Percentiles rank a stretch among this genome's conserved stretches.
Evolutionary conservation across 2,113 vertebrate species (phyloP).

Genomic region (Cichladusa arquata): DNA sequence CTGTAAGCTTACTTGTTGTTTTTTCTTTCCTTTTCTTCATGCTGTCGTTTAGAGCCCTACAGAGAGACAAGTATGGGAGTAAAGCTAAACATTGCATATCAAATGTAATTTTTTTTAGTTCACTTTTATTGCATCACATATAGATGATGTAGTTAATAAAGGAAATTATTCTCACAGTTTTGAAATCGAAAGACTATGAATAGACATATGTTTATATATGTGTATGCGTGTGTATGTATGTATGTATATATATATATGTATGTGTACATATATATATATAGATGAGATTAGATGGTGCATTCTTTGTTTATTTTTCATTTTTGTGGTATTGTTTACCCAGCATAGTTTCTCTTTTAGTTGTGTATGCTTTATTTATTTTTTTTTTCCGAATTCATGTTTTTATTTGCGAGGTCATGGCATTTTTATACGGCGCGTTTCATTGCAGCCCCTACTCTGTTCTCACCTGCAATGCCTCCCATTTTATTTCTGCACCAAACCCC

Average conservation of each 20-base stretch:
- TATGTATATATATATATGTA: conserved; percentile 46
- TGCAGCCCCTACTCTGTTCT: conserved; percentile 32
- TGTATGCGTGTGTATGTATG: conserved; percentile 8
- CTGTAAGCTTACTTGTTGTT: conserved; percentile 96
- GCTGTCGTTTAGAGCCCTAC: conserved; percentile 99
- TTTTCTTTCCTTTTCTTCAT: conserved; percentile 96
- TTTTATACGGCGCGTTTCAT: conserved; percentile 52
- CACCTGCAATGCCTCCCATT: conserved; percentile 38
- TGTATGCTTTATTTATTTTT: conserved; percentile 58
- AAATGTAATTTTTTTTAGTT: conserved; percentile 99
- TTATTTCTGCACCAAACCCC: conserved; percentile 47
- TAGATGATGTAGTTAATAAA: conserved; percentile 82
- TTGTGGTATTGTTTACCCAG: conserved; percentile 53
- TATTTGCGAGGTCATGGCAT: conserved; percentile 64
- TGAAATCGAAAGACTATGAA: conserved; percentile 60
- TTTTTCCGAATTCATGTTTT: conserved; percentile 29
- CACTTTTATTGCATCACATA: conserved; percentile 90
- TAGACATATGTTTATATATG: conserved; percentile 62
- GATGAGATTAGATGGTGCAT: conserved; percentile 66
- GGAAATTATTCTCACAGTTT: conserved; percentile 78
- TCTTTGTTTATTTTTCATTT: conserved; percentile 70
- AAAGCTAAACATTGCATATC: conserved; percentile 99
- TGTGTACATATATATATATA: conserved; percentile 35
- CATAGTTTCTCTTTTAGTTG: conserved; percentile 57
- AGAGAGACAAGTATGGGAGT: conserved; percentile 99